These are phyloP conservation scores for Lycopodina hypogea DNA, from an alignment of 37 sponge, comb jelly and placozoan species.

Conservation along the genomic window DNA sequence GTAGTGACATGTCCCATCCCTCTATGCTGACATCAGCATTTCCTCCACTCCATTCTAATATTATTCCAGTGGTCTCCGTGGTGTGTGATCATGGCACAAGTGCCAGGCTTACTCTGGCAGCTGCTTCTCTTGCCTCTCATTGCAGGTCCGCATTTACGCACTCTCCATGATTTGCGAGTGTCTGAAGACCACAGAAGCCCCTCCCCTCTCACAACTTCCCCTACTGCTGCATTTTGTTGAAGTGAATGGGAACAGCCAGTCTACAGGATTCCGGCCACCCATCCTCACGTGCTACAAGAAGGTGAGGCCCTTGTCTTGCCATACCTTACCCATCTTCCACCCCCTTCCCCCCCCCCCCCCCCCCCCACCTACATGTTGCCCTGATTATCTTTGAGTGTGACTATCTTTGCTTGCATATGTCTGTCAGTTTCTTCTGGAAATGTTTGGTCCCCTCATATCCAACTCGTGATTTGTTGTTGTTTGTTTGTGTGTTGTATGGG, in stretches of 20 bases:
- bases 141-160: constrained; percentile 49
- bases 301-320: constrained; percentile 22
- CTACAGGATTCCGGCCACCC: constrained; percentile 51
- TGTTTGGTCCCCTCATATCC: too few species aligned
- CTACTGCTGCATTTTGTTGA: constrained; percentile 47
- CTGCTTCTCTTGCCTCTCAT: not conserved
- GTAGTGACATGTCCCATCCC: too few species aligned
- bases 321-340: too few species aligned
- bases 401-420: too few species aligned
- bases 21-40: too few species aligned
- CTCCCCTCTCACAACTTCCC: constrained; percentile 9
- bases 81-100: not conserved
- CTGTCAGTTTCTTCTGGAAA: too few species aligned
- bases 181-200: constrained; percentile 50
- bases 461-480: not conserved
- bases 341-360: too few species aligned
- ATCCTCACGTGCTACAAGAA: constrained; percentile 56
- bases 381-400: not conserved
- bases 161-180: constrained; percentile 72
- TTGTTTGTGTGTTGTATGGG: not conserved
- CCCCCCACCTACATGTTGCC: too few species aligned
- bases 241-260: constrained; percentile 64
- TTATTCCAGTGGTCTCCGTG: too few species aligned
- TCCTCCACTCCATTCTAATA: not conserved
- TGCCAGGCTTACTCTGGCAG: not conserved